Conservation (phyloP, 1,140 invertebrate genomes). For the Oncopodura yosiiana region DNA sequence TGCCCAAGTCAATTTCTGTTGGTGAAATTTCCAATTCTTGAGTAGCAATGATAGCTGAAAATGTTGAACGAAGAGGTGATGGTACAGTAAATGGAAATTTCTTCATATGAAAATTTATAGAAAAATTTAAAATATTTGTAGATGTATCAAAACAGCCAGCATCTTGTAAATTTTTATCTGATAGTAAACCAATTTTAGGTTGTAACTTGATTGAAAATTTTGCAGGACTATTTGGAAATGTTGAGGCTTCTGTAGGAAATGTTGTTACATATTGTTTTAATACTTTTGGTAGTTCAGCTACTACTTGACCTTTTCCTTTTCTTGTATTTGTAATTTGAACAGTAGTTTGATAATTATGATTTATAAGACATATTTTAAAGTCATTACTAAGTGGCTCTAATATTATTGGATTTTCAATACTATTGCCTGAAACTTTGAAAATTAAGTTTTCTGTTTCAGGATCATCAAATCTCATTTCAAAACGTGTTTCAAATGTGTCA, state of each 20-base stretch:
- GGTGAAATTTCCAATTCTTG: neutral
- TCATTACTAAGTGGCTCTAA: constrained; percentile 5
- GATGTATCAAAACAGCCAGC: constrained; percentile 1
- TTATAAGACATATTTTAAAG: constrained; percentile 16
- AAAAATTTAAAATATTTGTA: constrained; percentile 13
- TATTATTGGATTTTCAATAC: constrained; percentile 11
- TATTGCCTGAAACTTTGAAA: no score
- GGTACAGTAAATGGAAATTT: constrained; percentile 2
- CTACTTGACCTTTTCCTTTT: constrained; percentile 7
- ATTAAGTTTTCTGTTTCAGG: no score
- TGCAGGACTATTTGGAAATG: neutral
- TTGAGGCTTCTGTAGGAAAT: neutral
- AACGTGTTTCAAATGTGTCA: no score
- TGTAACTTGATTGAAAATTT: constrained; percentile 10
- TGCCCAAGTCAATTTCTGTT: constrained; percentile 10
- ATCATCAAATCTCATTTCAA: no score
- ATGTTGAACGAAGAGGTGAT: constrained; percentile 6
- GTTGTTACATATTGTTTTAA: constrained; percentile 3
- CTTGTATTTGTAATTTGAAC: neutral
- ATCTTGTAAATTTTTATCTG: neutral
- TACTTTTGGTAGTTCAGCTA: constrained; percentile 2
- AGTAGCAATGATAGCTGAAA: constrained; percentile 5
- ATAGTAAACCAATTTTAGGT: constrained; percentile 9
- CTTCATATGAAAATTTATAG: constrained; percentile 7
- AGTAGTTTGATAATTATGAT: neutral